These are phyloP conservation scores for Cylindroiulus punctatus DNA, from an alignment of 2,888 invertebrate species.

Conservation along the genomic window DNA sequence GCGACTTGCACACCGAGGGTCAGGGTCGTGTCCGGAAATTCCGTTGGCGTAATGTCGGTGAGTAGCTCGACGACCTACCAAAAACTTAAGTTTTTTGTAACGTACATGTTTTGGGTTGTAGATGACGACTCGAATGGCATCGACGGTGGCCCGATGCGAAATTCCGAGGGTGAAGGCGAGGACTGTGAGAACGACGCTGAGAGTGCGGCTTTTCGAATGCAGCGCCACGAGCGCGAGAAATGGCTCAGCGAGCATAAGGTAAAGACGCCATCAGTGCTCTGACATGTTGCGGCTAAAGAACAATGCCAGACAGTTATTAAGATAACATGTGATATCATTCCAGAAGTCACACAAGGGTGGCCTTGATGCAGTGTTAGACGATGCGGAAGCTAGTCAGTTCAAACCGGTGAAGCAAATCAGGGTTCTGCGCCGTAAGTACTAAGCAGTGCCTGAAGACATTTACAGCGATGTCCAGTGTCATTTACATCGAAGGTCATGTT, in stretches of 20 bases:
- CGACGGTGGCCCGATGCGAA: conserved; percentile 58
- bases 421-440: conserved; percentile 16
- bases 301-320: too few relatives aligned
- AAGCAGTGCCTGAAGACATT: too few relatives aligned
- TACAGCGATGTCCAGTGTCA: too few relatives aligned
- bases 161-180: conserved; percentile 67
- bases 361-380: background rate
- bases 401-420: conserved; percentile 24
- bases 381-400: conserved; percentile 12
- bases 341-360: background rate
- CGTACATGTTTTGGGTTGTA: too few relatives aligned
- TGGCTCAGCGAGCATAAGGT: conserved; percentile 73
- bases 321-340: background rate
- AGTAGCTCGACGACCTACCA: background rate
- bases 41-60: conserved; percentile 80
- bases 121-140: conserved; percentile 58
- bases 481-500: too few relatives aligned
- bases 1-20: conserved; percentile 81
- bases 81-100: too few relatives aligned
- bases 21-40: conserved; percentile 83
- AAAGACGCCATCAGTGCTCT: too few relatives aligned
- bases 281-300: too few relatives aligned
- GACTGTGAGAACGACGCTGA: conserved; percentile 76
- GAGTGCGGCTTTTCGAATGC: conserved; percentile 81
- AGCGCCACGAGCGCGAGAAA: conserved; percentile 81